Percentiles rank a stretch among this genome's conserved stretches.
phyloP scores from a whole-genome alignment of 92 coral and sea anemone species.

The Epizoanthus fatuus region DNA sequence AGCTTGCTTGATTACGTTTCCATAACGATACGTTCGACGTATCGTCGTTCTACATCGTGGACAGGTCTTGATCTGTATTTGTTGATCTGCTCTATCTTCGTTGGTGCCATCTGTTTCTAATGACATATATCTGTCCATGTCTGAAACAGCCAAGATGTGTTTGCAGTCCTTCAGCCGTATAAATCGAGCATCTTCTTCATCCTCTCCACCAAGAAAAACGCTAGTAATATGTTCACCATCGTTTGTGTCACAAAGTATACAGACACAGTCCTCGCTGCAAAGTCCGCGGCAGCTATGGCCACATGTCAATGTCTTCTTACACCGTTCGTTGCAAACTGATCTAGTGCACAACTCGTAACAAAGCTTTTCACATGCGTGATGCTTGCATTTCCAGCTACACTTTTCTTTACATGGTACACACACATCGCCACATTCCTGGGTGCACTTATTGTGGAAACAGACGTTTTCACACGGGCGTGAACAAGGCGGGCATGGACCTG shows the following conservation, averaged over 20 bases:
- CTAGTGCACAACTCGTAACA: slow-evolving; percentile 88
- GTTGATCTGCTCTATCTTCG: slow-evolving; percentile 22
- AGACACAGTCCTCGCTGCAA: slow-evolving; percentile 85
- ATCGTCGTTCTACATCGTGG: slow-evolving; percentile 85
- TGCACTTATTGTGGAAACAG: slow-evolving; percentile 80
- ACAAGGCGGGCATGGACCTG: slow-evolving; percentile 88
- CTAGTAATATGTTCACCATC: slow-evolving; percentile 56
- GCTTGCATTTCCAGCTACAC: slow-evolving; percentile 86
- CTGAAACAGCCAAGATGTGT: slow-evolving; percentile 85
- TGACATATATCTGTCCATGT: slow-evolving; percentile 70
- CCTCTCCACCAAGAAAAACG: slow-evolving; percentile 80
- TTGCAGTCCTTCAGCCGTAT: slow-evolving; percentile 80
- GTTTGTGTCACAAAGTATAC: slow-evolving; percentile 70
- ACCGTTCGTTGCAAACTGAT: slow-evolving; percentile 82
- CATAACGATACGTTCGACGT: slow-evolving; percentile 79
- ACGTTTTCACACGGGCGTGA: slow-evolving; percentile 57
- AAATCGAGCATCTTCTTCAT: slow-evolving; percentile 81
- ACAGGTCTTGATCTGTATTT: slow-evolving; percentile 78
- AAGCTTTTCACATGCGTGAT: slow-evolving; percentile 70
- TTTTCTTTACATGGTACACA: slow-evolving; percentile 80
- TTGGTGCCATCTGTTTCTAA: slow-evolving; percentile 3
- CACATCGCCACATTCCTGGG: slow-evolving; percentile 57
- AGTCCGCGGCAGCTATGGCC: slow-evolving; percentile 77
- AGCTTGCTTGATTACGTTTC: slow-evolving; percentile 72
- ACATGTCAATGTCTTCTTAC: slow-evolving; percentile 60